Base-by-base conservation (phyloP, 1,140 invertebrate genomes). In the Episyrphus balteatus region DNA sequence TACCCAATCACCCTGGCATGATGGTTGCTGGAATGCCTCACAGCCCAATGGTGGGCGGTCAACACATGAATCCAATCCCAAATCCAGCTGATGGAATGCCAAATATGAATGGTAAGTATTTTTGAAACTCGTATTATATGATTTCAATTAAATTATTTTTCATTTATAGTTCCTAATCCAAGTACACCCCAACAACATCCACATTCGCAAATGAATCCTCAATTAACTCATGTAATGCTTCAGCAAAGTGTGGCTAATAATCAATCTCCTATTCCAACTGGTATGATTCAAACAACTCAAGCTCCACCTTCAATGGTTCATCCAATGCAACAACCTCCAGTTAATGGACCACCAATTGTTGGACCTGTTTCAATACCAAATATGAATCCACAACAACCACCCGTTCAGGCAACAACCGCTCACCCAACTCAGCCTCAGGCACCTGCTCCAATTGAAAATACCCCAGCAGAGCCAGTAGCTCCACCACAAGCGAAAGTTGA, bases 141-240 rank as follows among this genome's bases (percentile, higher is more conserved):
- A 36, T 47, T 48, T 11, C 40, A 51, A 11, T 56, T 52, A 14
- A 58, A 51, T 31, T 52, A 52, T 26, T 37, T 11, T 36, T 36
- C n/a, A 13, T 26, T 32, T 36, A n/a, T 42, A 9, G 51, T 51
- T 45, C 52, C 53, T 11, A n/a, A 38, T 45, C 52, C 53, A 12
- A n/a, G 32, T 18, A 54, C 48, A 39, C 41, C 43, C 14, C 50
- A 50, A 19, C 41, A 44, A 38, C 46, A 53, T 32, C 53, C 51
- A 36, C 58, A 57, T 44, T 46, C 38, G 19, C 47, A 46, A 34
- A 50, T 45, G 18, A 42, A 41, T 32, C 58, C 58, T 17, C 70
- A 72, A 45, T 44, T 66, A 48, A 51, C 51, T n/a, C 69, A 72
- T 46, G 59, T 70, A 0, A 64, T 70, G 58, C 49, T 62, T n/a